Evolutionary conservation across 35 echinoderm and acorn worm genomes (phyloP), one percentile per base, ranked within the genome.

Genomic region (Heliocidaris tuberculata): DNA sequence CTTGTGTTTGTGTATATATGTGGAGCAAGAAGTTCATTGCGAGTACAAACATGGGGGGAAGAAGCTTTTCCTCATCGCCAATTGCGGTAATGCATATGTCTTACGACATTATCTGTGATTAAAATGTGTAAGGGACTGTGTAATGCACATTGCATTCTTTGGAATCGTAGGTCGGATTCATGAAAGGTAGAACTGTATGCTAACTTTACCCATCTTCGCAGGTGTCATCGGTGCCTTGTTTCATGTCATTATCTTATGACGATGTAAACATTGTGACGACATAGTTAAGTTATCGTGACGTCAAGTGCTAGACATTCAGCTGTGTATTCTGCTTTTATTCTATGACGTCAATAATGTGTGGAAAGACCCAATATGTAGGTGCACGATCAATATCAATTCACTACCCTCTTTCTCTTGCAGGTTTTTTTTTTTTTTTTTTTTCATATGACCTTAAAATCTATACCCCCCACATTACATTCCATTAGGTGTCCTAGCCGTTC

Each of bases 321-420:
- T 47, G 87, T 89, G 30, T 89, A 27, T 47, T 47, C 9, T 78
- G 65, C 21, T 78, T 78, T 78, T 78, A 78, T 89, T 48, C 31
- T 48, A 48, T 89, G 87, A 89, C 87, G 87, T 89, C 87, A 89
- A 47, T 47, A 30, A 48, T 89, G 31, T 89, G 87, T 47, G 47
- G 32, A n/a, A 48, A 89, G 47, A 89, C 87, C 35, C 31, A 42
- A 89, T 32, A 48, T 89, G 87, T 17, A 89, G 47, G 47, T 15
- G 87, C 87, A 89, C 87, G 47, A 89, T 89, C 87, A 89, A 89
- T 89, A 89, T 78, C 65, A 78, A 78, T 78, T n/a, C 27, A n/a
- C 21, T n/a, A 78, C 65, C 65, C 65, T 21, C 27, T 78, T 78
- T 78, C 52, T 56, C 10, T 78, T n/a, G 27, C 65, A 27, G 8